Percentiles rank a stretch among this genome's conserved stretches.
These are phyloP conservation scores for Acomys russatus DNA, from an alignment of 2,797 vertebrate species.

Conservation along the genomic window DNA sequence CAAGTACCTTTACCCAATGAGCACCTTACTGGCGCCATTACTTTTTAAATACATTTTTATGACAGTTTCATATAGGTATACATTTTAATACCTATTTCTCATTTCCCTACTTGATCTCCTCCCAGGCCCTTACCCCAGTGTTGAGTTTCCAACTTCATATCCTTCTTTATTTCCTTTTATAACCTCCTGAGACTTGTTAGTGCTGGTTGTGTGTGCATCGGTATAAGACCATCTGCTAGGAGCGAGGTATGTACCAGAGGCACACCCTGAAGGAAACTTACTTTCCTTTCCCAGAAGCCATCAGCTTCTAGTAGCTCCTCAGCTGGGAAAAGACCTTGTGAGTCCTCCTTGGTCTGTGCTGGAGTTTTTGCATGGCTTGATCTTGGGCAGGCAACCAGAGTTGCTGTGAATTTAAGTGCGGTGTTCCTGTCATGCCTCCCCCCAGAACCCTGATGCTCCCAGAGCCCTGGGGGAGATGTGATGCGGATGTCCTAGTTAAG, in stretches of 20 bases:
- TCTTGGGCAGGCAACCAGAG: background rate
- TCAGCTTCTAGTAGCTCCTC: background rate
- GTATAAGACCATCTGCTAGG: background rate
- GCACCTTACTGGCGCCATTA: background rate
- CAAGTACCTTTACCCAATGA: background rate
- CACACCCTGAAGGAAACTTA: background rate
- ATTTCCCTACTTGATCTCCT: background rate
- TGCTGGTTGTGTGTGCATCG: background rate
- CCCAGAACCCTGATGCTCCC: background rate
- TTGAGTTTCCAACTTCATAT: background rate
- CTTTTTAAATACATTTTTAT: background rate
- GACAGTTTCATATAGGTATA: background rate
- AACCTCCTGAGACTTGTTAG: background rate
- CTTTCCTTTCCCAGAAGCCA: background rate
- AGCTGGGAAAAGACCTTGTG: background rate
- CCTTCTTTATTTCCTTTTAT: background rate
- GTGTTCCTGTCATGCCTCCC: background rate
- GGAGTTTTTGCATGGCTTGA: background rate
- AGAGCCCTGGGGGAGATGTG: background rate
- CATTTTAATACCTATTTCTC: background rate
- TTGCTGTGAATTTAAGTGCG: background rate
- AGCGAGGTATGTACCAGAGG: background rate
- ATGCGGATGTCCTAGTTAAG: background rate
- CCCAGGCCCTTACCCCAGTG: background rate
- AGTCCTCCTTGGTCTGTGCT: background rate